Evolutionary conservation across 2,797 vertebrate species (phyloP), one percentile per base, ranked within the genome.

Genomic region (Gymnothorax javanicus): DNA sequence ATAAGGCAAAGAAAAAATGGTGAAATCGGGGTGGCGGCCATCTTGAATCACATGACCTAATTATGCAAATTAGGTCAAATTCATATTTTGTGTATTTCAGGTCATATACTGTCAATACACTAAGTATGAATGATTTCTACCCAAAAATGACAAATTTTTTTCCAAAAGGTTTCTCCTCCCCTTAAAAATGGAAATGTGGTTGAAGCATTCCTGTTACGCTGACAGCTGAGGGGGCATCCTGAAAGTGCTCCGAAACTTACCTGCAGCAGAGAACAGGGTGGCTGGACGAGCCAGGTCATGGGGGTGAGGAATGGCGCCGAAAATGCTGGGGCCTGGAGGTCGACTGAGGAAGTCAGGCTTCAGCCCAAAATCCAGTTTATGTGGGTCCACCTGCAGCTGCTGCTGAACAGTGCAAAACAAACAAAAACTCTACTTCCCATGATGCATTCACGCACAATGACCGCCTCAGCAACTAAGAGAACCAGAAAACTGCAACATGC

Each of bases 371-470:
- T 99, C 98, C 87, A 99, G 94, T 94, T 99, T 99, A 95, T 99
- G 98, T 54, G 98, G 97, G 93, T 99, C 98, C 95, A 98, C 95
- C 93, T 98, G 98, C 97, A 99, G 97, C 94, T 99, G 98, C 96
- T 97, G 90, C 90, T 91, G 89, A 93, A 25, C 12, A 52, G 9
- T 7, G 15, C 62, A 83, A 69, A 23, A 52, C 11, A 12, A 88
- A 84, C 84, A 73, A 87, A 87, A 85, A 54, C 20, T 69, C 67
- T 7, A 69, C 67, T 43, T 75, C 9, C 71, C n/a, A 71, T 7
- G 69, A 25, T 11, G 17, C 25, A 58, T 33, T 57, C 54, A 58
- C 50, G 13, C 43, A 88, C 83, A 67, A 52, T 89, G 54, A 77
- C 15, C 15, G 25, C 82, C 13, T 75, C 20, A 81, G 13, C 8